Percentiles rank a stretch among this genome's conserved stretches.
phyloP scores from a whole-genome alignment of 2,797 vertebrate species.

The Acanthurus tractus region DNA sequence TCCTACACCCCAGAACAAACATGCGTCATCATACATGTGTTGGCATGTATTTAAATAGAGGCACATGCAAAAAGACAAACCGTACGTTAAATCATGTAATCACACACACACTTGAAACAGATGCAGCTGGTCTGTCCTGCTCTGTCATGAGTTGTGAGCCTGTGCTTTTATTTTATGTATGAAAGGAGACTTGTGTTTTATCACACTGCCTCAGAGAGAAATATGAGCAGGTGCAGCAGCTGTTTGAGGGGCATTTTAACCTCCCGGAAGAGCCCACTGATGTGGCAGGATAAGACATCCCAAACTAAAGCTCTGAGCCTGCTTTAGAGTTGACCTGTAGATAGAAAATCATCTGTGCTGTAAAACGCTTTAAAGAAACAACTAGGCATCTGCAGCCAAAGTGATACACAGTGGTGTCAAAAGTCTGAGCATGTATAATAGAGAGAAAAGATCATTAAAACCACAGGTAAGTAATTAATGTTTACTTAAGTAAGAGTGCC shows the following conservation, averaged over 20 bases:
- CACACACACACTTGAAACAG: constrained; percentile 20
- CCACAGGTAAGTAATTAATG: neutral
- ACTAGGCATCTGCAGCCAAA: neutral
- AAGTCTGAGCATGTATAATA: neutral
- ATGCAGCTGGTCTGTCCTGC: constrained; percentile 52
- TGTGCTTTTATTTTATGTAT: constrained; percentile 71
- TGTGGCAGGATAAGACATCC: constrained; percentile 42
- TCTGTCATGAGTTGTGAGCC: constrained; percentile 68
- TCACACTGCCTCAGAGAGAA: constrained; percentile 68
- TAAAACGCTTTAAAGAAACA: neutral
- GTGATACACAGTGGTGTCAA: neutral
- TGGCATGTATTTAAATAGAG: constrained; percentile 2
- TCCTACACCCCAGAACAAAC: constrained; percentile 42
- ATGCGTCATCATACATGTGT: neutral
- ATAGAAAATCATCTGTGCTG: constrained; percentile 24
- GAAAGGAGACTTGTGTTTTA: constrained; percentile 69
- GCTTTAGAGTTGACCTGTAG: constrained; percentile 18
- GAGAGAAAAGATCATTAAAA: neutral
- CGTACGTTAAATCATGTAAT: constrained; percentile 25
- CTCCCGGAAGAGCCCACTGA: constrained; percentile 54
- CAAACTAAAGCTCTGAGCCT: constrained; percentile 32
- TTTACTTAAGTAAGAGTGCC: no score
- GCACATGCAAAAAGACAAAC: constrained; percentile 34
- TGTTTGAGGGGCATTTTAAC: constrained; percentile 64
- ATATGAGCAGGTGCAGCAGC: constrained; percentile 72